phyloP scores from a whole-genome alignment of 2,113 vertebrate species.

The Scomber scombrus region DNA sequence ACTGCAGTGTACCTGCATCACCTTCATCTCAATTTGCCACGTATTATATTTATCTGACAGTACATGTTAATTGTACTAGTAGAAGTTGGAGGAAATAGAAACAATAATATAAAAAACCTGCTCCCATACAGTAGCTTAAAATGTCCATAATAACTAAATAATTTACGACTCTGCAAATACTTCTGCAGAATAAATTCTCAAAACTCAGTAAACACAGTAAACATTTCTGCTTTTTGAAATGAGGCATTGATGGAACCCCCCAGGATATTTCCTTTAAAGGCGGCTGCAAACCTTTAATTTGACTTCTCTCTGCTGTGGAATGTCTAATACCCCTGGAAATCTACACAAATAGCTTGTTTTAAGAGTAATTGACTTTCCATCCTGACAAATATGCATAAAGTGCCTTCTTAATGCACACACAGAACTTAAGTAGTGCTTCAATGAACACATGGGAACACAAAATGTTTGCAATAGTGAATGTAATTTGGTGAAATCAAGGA shows the following conservation, averaged over 20 bases:
- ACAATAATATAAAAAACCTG: too few species aligned
- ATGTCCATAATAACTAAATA: too few species aligned
- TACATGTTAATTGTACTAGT: too few species aligned
- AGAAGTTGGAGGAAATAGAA: too few species aligned
- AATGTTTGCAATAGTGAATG: slow-evolving; percentile 49
- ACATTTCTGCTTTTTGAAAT: background rate
- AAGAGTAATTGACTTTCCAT: background rate
- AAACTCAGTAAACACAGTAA: background rate
- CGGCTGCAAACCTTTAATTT: slow-evolving; percentile 17
- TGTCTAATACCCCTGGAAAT: background rate
- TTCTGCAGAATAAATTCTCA: background rate
- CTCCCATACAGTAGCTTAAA: too few species aligned
- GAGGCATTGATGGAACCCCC: background rate
- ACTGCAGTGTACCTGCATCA: background rate
- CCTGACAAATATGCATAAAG: background rate
- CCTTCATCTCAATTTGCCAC: too few species aligned
- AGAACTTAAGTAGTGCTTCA: background rate
- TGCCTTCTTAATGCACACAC: background rate
- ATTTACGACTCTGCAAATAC: background rate
- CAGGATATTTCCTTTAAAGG: background rate
- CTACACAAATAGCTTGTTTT: background rate
- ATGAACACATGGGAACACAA: slow-evolving; percentile 44
- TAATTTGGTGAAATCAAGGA: slow-evolving; percentile 49
- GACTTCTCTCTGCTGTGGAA: background rate
- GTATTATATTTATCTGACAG: too few species aligned